These are phyloP conservation scores for Drosophila funebris DNA, from an alignment of 1,140 invertebrate genomes.

Conservation along the genomic window DNA sequence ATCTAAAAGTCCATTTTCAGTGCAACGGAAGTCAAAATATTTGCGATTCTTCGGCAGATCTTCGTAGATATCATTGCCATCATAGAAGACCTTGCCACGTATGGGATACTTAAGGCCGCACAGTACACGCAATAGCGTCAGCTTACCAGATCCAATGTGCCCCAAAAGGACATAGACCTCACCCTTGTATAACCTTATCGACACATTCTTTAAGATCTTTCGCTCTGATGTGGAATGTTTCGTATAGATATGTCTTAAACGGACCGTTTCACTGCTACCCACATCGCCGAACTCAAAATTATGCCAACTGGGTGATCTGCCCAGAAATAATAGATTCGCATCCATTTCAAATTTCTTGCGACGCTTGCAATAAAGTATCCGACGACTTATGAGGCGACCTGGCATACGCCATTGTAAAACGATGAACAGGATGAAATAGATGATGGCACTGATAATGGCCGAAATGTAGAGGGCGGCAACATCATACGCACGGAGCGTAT, in stretches of 20 bases:
- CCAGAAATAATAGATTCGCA: constrained; percentile 2
- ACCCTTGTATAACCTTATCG: constrained; percentile 87
- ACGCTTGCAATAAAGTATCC: constrained; percentile 21
- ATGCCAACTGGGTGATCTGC: constrained; percentile 39
- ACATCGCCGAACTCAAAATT: constrained; percentile 69
- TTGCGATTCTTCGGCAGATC: background rate
- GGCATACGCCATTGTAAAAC: constrained; percentile 56
- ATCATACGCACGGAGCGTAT: constrained; percentile 2
- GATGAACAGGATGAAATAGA: constrained; percentile 23
- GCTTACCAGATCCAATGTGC: constrained; percentile 89
- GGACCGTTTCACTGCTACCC: constrained; percentile 50
- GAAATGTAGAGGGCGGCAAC: constrained; percentile 31
- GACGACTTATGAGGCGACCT: constrained; percentile 50
- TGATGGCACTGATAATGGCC: constrained; percentile 7
- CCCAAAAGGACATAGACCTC: constrained; percentile 89
- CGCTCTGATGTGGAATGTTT: constrained; percentile 30
- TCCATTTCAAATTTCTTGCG: background rate
- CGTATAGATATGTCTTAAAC: constrained; percentile 53
- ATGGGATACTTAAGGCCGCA: constrained; percentile 89
- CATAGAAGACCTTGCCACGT: constrained; percentile 32
- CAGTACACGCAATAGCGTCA: constrained; percentile 90
- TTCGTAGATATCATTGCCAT: constrained; percentile 31
- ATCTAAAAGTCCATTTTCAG: constrained; percentile 46
- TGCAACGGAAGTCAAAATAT: constrained; percentile 54
- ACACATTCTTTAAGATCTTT: constrained; percentile 88